Evolutionary conservation across 2,797 vertebrate genomes (phyloP), one percentile per base, ranked within the genome.

Genomic region (Pagetopsis macropterus): DNA sequence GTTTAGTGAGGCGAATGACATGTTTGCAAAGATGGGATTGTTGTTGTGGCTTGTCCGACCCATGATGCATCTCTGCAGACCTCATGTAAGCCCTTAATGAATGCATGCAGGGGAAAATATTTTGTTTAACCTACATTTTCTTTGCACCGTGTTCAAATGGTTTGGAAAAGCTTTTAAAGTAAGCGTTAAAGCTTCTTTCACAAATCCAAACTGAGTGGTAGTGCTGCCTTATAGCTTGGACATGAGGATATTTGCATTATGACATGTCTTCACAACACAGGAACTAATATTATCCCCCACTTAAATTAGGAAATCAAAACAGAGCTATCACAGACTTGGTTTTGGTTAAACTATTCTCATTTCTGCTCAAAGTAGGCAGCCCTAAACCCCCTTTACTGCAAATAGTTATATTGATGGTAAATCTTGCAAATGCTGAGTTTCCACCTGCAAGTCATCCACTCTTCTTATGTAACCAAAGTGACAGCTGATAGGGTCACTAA

Each of bases 1-100:
- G n/a, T 44, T 51, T 5, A 44, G 55, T 46, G 64, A 44, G 49
- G 43, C 61, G 44, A 69, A 45, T 72, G 54, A 48, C 41, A 51
- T 21, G 33, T 73, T 78, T 70, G 45, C 48, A 67, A 5, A 56
- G 73, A 70, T 49, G 67, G 56, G 44, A 52, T 65, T 60, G 78
- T 75, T 85, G 79, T 85, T 77, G 76, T 58, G 78, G 84, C 79
- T 76, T 48, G 60, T 70, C 50, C 5, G 21, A 31, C 41, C 58
- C 48, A 71, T 16, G 37, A n/a, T 2, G 13, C 52, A 48, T 78
- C 65, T 68, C 31, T 65, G 63, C 65, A 65, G 71, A 78, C 78
- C 67, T 70, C 59, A 74, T 77, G 60, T 77, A 69, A 78, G 45
- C 45, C 64, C 15, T 62, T 64, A 83, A 76, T 77, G 67, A 76